A percentile compares a stretch with the other conserved stretches of the same genome.
phyloP scores from a whole-genome alignment of 2,113 vertebrate species.

The Herpetotheres cachinnans region DNA sequence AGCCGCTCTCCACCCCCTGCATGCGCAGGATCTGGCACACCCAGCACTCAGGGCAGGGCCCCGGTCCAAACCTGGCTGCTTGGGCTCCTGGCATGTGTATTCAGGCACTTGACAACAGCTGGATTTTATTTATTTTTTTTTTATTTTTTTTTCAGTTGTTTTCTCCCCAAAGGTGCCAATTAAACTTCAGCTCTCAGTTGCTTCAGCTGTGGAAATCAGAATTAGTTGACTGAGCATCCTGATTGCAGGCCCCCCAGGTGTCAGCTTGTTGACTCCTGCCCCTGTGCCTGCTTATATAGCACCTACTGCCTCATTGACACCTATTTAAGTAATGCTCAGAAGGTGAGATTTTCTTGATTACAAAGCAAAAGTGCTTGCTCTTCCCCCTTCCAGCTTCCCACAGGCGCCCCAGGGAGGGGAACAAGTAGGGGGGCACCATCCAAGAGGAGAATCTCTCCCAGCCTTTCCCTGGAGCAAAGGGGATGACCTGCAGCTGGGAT shows the following conservation, averaged over 20 bases:
- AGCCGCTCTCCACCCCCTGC: not conserved
- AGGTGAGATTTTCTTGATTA: slow-evolving; percentile 10
- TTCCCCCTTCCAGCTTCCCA: not conserved
- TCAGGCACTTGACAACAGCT: not conserved
- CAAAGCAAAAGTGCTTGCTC: not conserved
- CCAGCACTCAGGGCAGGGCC: not conserved
- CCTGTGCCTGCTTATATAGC: not conserved
- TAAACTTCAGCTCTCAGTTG: not conserved
- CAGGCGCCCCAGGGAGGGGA: not conserved
- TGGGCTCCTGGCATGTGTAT: not conserved
- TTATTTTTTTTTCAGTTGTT: not conserved
- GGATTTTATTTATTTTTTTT: not conserved
- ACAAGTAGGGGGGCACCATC: too few species aligned
- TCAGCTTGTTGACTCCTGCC: not conserved
- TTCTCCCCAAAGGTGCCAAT: not conserved
- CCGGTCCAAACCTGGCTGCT: not conserved
- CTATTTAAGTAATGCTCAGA: not conserved
- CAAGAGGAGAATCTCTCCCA: not conserved
- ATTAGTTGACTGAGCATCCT: not conserved
- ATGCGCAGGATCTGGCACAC: not conserved
- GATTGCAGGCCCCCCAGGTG: not conserved
- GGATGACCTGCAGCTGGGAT: not conserved
- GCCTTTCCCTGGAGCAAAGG: not conserved
- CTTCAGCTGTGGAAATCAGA: not conserved
- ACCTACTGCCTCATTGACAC: not conserved